Evolutionary conservation across 64 coral and sea anemone species (phyloP), one percentile per base, ranked within the genome.

Genomic region (Catalaphyllia jardinei): DNA sequence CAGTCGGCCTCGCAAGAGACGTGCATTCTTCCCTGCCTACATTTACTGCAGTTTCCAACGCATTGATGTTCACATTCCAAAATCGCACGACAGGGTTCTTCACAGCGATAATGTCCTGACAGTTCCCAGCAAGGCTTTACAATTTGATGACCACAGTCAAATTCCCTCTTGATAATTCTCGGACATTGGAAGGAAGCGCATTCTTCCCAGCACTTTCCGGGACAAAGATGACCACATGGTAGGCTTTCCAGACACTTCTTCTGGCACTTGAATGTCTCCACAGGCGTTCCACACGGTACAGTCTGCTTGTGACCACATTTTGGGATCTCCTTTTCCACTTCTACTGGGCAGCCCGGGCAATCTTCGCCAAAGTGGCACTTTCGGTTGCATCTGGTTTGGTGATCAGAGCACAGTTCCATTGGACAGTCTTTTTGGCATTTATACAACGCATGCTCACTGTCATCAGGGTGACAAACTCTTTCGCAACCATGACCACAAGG

Each of bases 401-500:
- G 83, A 35, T 88, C 69, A 0, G 30, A 54, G 83, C 94, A 96
- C 8, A 96, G 42, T 42, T 92, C 79, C 10, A 60, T 86, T 19
- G 24, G 31, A 65, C 94, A 96, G 31, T 92, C 71, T n/a, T 96
- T 96, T 13, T 78, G 51, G 80, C 94, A 96, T 16, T 52, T 88
- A 86, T 96, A 96, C 22, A 92, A 60, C 35, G 42, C 50, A 62
- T 96, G 94, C 15, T 86, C 72, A 38, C 61, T 62, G 35, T 96
- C 94, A 16, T 89, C 80, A 4, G 94, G 94, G 17, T 96, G 94
- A 62, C 94, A 96, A 8, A 62, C 94, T 29, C 87, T 79, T 76
- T 89, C 80, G 60, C 94, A 96, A 57, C 75, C 73, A 62, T 96
- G 94, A 57, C 94, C 94, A 59, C 94, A 96, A 55, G 75, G 72